Evolutionary conservation across 2,797 vertebrate genomes (phyloP), one percentile per base, ranked within the genome.

Genomic region (Cossypha niveicapilla): DNA sequence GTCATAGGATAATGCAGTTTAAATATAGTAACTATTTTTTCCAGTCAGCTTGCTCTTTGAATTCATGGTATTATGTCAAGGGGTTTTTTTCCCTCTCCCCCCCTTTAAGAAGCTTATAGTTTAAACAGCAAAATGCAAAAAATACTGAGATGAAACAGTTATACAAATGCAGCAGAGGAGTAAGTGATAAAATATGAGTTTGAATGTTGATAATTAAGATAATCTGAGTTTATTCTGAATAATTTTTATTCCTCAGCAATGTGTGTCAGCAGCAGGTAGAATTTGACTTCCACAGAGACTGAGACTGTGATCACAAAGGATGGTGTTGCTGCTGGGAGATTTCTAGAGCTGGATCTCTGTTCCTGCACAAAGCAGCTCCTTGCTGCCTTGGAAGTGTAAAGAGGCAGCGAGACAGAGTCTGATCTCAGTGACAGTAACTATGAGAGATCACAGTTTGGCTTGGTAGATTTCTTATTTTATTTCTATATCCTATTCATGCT

Each of bases 11-110:
- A 96, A 97, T 95, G 91, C 75, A 58, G 92, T 96, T 98, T 98
- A 98, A 98, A 98, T 97, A 97, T 96, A 98, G 97, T 87, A 96
- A 96, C 96, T 89, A 57, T 92, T 96, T 92, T 86, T 90, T 88
- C 42, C 79, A 77, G 90, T 92, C 32, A 79, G 85, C 92, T 95
- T 94, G 96, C 94, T 96, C 96, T 97, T 97, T 97, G 97, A 97
- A 97, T 98, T 96, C 88, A 88, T 94, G 93, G 96, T 95, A 96
- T 97, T 96, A 95, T 96, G 95, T 97, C 91, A 95, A 90, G 91
- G 88, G 4, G 3, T 25, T 84, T 94, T 94, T 92, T 93, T 47
- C 9, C 28, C 81, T n/a, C 57, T 62, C 50, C 67, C 63, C n/a
- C 83, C 48, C 30, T 74, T 82, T 95, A 93, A 96, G 90, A 83